These are phyloP conservation scores for Bergia sp. DNA, from an alignment of 92 coral and sea anemone species.

Conservation along the genomic window DNA sequence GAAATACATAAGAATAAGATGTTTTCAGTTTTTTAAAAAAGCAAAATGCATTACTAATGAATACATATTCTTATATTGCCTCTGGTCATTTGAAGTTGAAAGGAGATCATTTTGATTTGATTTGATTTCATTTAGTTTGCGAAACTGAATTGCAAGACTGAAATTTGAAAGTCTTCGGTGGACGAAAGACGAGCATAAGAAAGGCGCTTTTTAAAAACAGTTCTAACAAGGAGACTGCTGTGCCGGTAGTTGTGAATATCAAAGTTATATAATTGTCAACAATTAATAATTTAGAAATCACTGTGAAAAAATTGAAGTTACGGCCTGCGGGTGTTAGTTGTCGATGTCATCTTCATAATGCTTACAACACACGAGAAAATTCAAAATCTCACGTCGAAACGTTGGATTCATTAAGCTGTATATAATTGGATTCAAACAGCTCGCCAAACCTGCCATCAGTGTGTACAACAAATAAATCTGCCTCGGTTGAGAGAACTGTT, in stretches of 20 bases:
- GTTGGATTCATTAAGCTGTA: constrained; percentile 36
- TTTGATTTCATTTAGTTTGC: neutral
- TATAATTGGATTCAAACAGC: constrained; percentile 33
- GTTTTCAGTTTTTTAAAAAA: too few relatives aligned
- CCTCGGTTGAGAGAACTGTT: constrained; percentile 38
- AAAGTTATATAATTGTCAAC: neutral
- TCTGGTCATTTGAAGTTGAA: neutral
- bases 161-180: neutral
- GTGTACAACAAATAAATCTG: constrained; percentile 39
- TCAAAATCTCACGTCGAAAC: constrained; percentile 4
- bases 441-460: constrained; percentile 17
- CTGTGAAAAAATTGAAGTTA: neutral
- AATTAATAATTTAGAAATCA: neutral
- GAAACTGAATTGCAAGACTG: neutral
- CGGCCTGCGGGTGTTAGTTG: neutral
- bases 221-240: neutral
- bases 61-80: neutral
- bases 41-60: neutral
- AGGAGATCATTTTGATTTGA: neutral
- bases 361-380: constrained; percentile 1
- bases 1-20: neutral
- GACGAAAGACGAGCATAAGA: too few relatives aligned
- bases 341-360: neutral
- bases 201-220: neutral
- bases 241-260: neutral